Evolutionary conservation across 2,888 invertebrate genomes (phyloP), one percentile per base, ranked within the genome.

Genomic region (Micropterix aruncella): DNA sequence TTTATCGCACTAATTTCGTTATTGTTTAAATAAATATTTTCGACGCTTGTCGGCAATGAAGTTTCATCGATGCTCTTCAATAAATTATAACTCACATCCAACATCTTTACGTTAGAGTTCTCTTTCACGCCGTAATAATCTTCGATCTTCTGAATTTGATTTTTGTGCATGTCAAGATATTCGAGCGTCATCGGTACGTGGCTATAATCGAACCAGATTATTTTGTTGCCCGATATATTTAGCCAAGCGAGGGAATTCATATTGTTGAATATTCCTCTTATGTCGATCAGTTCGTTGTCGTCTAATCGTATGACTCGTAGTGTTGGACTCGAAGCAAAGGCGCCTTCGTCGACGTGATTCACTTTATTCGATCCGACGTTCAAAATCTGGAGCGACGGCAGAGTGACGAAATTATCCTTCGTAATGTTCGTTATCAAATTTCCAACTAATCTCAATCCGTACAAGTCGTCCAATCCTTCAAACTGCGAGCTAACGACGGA

Each of bases 311-410:
- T 78, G 41, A 83, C 84, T 59, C 80, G 79, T 50, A 88, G 65
- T 54, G 81, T 79, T 50, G 78, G 73, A 64, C 84, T 84, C 52
- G 78, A 75, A 47, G 79, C 75, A 62, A 88, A 86, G 52, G 86
- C 83, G 56, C 80, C 80, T 55, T 83, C 81, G 58, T 85, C 84
- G 54, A 88, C 79, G 65, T 77, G 77, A 57, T 78, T 75, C 54
- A 88, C 82, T 58, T 77, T 76, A 65, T 90, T 90, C 55, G 82
- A 80, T 46, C 86, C 84, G 50, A 89, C 70, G 66, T 89, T 87
- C 54, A 91, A 67, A 56, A 84, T 83, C 62, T 83, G 80, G 48
- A 91, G 63, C 12, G 80, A 77, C 5, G 80, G 79, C 50, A 87
- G 61, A 16, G 80, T 75, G 37, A 75, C 71, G 61, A 87, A 85